A percentile compares a stretch with the other conserved stretches of the same genome.
Conservation (phyloP, 1,140 invertebrate genomes). For the Zaprionus ghesquierei region DNA sequence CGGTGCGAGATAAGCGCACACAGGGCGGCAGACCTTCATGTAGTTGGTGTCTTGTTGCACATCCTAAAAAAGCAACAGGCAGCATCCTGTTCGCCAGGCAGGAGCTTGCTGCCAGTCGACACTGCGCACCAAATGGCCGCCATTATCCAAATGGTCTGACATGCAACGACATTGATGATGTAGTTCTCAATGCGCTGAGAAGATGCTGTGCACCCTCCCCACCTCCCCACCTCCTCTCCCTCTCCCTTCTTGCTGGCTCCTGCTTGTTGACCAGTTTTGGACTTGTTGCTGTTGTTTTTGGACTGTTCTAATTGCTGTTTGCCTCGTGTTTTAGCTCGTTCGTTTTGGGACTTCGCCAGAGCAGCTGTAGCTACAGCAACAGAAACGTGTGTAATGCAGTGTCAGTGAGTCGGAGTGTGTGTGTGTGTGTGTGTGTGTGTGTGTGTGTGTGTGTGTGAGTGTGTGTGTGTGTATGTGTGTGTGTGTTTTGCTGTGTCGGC, state of each 20-base stretch:
- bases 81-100: conserved; percentile 24
- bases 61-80: conserved; percentile 16
- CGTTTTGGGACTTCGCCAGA: conserved; percentile 24
- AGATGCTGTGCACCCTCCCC: background rate
- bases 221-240: background rate
- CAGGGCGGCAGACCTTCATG: conserved; percentile 1
- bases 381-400: background rate
- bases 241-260: background rate
- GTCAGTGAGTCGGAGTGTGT: conserved; percentile 1
- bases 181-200: conserved; percentile 17
- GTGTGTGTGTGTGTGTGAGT: conserved; percentile 1
- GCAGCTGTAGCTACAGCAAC: background rate
- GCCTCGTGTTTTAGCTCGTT: conserved; percentile 63
- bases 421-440: conserved; percentile 34
- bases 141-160: conserved; percentile 75
- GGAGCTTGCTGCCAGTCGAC: conserved; percentile 17
- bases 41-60: conserved; percentile 43
- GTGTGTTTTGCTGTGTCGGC: conserved; percentile 20
- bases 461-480: conserved; percentile 33
- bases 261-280: conserved; percentile 22
- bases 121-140: conserved; percentile 42
- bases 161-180: conserved; percentile 74
- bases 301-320: conserved; percentile 76
- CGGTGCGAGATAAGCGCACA: background rate
- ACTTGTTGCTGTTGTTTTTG: conserved; percentile 48